These are phyloP conservation scores for Maconellicoccus hirsutus DNA, from an alignment of 1,140 invertebrate genomes.

Conservation along the genomic window DNA sequence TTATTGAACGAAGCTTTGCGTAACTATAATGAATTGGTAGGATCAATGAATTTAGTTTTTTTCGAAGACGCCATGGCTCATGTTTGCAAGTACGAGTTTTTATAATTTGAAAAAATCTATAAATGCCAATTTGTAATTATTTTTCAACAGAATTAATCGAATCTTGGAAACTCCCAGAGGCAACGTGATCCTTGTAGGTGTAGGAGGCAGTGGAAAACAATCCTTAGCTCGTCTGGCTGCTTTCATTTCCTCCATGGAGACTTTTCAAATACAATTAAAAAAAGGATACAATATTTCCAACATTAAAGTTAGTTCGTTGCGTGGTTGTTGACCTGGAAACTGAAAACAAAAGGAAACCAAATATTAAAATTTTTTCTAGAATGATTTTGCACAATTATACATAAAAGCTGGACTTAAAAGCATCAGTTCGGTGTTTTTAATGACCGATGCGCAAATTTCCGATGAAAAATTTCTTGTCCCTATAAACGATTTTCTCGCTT, in stretches of 20 bases:
- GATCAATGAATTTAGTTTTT: conserved; percentile 87
- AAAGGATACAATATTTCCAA: conserved; percentile 79
- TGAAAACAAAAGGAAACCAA: not conserved
- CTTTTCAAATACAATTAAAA: conserved; percentile 79
- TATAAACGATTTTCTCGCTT: conserved; percentile 86
- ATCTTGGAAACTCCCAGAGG: conserved; percentile 83
- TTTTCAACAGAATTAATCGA: conserved; percentile 62
- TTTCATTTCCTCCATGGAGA: conserved; percentile 78
- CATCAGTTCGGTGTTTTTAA: conserved; percentile 75
- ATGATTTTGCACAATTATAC: conserved; percentile 71
- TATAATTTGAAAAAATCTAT: not conserved
- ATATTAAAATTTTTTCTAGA: conserved; percentile 30
- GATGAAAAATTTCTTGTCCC: conserved; percentile 85
- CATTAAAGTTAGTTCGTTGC: conserved; percentile 45
- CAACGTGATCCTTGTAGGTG: conserved; percentile 82
- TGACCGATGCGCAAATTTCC: conserved; percentile 86
- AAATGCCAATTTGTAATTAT: not conserved
- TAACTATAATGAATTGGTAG: conserved; percentile 59
- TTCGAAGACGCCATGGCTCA: conserved; percentile 93
- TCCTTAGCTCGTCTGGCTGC: conserved; percentile 74
- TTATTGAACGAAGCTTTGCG: conserved; percentile 68
- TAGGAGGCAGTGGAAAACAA: conserved; percentile 90
- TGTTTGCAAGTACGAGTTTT: conserved; percentile 51
- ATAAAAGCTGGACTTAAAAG: conserved; percentile 78
- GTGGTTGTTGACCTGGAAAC: not conserved